A percentile compares a stretch with the other conserved stretches of the same genome.
Conservation (phyloP, 2,888 invertebrate genomes). For the Imbricaverruca yamaguchii region DNA sequence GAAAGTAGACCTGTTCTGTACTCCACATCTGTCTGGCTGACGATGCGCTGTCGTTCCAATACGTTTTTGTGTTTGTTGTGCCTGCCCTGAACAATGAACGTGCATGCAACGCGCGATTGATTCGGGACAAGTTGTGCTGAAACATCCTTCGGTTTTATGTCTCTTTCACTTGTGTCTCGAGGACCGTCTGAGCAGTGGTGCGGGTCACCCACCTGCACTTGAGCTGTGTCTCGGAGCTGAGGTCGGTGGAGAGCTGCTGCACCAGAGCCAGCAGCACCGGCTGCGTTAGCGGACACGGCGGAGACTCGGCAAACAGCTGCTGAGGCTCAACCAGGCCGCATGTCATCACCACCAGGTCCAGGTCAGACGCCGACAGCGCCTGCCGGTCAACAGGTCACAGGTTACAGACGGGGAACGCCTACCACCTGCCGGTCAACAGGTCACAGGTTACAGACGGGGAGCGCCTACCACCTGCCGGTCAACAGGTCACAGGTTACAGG, state of each 20-base stretch:
- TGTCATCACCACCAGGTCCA: slow-evolving; percentile 74
- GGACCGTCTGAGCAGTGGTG: background rate
- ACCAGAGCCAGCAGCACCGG: slow-evolving; percentile 85
- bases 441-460: background rate
- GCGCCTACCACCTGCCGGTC: background rate
- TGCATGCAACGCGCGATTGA: too few relatives aligned
- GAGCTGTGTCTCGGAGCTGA: slow-evolving; percentile 71
- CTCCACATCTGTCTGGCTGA: too few relatives aligned
- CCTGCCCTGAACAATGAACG: too few relatives aligned
- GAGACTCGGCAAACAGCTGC: slow-evolving; percentile 57
- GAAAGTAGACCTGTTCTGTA: too few relatives aligned
- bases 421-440: background rate
- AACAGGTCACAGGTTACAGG: too few relatives aligned
- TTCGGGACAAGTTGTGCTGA: too few relatives aligned
- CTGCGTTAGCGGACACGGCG: slow-evolving; percentile 68
- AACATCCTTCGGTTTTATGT: background rate
- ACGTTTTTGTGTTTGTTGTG: too few relatives aligned
- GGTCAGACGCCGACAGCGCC: slow-evolving; percentile 80
- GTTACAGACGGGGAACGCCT: background rate
- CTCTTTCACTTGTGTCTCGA: background rate
- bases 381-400: slow-evolving; percentile 41
- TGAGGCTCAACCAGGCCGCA: slow-evolving; percentile 76
- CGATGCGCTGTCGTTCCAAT: too few relatives aligned
- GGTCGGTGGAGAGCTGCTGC: slow-evolving; percentile 79
- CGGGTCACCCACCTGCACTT: slow-evolving; percentile 58